phyloP scores from a whole-genome alignment of 1,140 invertebrate species.

The Bicyclus anynana region DNA sequence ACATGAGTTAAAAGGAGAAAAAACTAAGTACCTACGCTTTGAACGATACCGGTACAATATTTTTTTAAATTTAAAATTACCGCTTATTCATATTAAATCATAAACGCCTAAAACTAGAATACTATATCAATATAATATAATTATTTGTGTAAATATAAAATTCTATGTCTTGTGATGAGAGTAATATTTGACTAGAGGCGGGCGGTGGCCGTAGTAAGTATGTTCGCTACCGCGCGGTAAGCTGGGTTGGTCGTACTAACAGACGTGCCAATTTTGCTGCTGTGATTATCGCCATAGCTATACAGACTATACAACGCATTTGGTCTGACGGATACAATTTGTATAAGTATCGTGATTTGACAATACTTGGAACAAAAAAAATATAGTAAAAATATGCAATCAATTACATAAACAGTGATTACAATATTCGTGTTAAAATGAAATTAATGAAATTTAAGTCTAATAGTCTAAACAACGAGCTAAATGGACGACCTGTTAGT shows the following conservation, averaged over 20 bases:
- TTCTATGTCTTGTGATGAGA: slow-evolving; percentile 74
- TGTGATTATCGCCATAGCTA: no score
- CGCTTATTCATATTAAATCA: slow-evolving; percentile 67
- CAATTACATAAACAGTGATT: no score
- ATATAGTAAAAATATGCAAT: no score
- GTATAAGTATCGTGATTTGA: no score
- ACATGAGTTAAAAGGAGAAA: slow-evolving; percentile 40
- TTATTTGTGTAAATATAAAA: slow-evolving; percentile 78
- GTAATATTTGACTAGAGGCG: slow-evolving; percentile 77
- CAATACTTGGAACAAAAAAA: no score
- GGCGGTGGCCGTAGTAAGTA: slow-evolving; percentile 42
- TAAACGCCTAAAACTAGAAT: slow-evolving; percentile 77
- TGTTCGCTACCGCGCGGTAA: slow-evolving; percentile 25
- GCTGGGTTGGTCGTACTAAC: neutral
- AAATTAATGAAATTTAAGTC: no score
- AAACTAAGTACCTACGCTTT: slow-evolving; percentile 54
- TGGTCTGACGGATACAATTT: no score
- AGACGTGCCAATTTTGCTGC: neutral
- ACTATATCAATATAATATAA: slow-evolving; percentile 76
- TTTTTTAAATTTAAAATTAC: slow-evolving; percentile 46
- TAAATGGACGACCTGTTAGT: neutral
- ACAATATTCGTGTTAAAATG: no score
- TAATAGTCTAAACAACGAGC: no score
- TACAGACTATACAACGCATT: no score
- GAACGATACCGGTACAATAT: slow-evolving; percentile 40